A percentile compares a stretch with the other conserved stretches of the same genome.
Conservation (phyloP, 2,797 vertebrate species). For the Brotula barbata region DNA sequence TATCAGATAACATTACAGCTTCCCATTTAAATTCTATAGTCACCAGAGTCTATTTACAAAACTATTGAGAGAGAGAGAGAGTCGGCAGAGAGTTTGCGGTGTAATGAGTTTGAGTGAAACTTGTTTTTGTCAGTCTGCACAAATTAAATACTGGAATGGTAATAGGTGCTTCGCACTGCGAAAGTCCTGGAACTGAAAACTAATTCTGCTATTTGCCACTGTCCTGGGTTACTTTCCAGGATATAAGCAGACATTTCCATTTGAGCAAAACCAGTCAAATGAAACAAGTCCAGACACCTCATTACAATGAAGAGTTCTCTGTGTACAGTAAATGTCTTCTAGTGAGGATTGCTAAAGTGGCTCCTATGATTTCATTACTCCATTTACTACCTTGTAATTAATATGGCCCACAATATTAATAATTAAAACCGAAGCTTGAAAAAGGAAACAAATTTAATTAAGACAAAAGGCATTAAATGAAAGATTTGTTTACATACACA, state of each 20-base stretch:
- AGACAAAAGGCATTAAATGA: constrained; percentile 8
- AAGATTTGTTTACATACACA: constrained; percentile 6
- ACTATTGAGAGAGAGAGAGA: constrained; percentile 25
- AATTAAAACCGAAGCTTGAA: constrained; percentile 31
- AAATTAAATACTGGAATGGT: constrained; percentile 67
- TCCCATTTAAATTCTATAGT: constrained; percentile 39
- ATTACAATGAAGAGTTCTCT: constrained; percentile 57
- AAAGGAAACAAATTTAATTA: constrained; percentile 11
- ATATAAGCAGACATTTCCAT: constrained; percentile 64
- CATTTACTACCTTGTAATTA: constrained; percentile 45
- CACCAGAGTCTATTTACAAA: constrained; percentile 46
- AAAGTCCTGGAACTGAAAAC: constrained; percentile 54
- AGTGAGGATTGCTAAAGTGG: constrained; percentile 44
- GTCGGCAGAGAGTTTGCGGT: constrained; percentile 37
- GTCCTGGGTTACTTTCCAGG: constrained; percentile 38
- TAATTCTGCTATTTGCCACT: constrained; percentile 59
- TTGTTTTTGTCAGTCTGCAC: constrained; percentile 58
- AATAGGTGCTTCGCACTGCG: constrained; percentile 62
- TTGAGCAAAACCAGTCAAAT: constrained; percentile 55
- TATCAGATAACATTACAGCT: constrained; percentile 42
- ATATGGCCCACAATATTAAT: constrained; percentile 14
- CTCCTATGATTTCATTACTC: constrained; percentile 33
- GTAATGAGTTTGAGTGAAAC: constrained; percentile 62
- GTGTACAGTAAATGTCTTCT: constrained; percentile 22
- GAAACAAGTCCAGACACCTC: constrained; percentile 59